Percentiles rank a stretch among this genome's conserved stretches.
phyloP scores from a whole-genome alignment of 2,113 vertebrate genomes.

The Bufo gargarizans region DNA sequence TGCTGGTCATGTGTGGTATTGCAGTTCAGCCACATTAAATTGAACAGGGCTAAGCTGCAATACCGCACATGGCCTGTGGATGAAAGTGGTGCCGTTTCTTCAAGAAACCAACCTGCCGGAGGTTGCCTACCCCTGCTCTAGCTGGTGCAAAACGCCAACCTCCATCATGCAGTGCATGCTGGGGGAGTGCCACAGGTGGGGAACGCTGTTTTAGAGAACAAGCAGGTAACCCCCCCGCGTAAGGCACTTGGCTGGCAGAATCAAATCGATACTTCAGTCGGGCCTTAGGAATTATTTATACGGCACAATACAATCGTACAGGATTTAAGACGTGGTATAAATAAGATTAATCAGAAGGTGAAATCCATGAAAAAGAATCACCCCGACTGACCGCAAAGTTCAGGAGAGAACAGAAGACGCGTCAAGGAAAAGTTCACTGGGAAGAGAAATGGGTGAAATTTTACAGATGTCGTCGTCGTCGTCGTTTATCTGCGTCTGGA shows the following conservation, averaged over 20 bases:
- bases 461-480: too few species aligned
- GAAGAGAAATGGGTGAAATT: neutral
- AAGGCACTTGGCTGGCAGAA: constrained; percentile 11
- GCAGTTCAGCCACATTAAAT: neutral
- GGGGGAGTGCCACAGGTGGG: too few species aligned
- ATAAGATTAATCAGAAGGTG: neutral
- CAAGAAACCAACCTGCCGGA: too few species aligned
- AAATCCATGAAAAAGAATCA: constrained; percentile 1
- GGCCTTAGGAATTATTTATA: constrained; percentile 57
- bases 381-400: neutral
- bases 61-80: neutral
- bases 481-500: too few species aligned
- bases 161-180: too few species aligned
- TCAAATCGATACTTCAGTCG: constrained; percentile 59
- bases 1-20: neutral
- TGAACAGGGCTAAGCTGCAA: neutral
- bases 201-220: too few species aligned
- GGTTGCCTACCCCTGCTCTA: too few species aligned
- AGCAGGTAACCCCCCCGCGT: neutral
- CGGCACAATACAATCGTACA: neutral
- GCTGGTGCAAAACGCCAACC: too few species aligned
- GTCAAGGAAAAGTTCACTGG: neutral
- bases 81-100: neutral
- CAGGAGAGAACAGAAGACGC: neutral
- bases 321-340: neutral